phyloP scores from a whole-genome alignment of 2,797 vertebrate genomes.

The Acridotheres tristis region DNA sequence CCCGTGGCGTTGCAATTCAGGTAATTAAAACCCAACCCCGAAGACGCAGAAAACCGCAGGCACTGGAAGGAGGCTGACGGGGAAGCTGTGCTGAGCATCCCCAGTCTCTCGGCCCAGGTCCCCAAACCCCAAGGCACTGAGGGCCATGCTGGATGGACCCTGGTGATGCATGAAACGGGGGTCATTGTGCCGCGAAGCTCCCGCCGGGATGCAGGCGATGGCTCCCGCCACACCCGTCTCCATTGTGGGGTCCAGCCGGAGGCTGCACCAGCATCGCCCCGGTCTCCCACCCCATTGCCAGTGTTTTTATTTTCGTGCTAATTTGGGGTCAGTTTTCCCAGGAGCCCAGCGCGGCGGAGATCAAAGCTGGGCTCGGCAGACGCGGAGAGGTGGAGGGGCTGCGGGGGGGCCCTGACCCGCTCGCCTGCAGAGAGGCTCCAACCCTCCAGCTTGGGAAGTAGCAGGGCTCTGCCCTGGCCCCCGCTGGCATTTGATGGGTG shows the following conservation, averaged over 20 bases:
- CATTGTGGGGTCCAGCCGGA: slow-evolving; percentile 1
- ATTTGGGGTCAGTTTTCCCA: slow-evolving; percentile 16
- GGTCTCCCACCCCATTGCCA: background rate
- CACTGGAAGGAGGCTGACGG: background rate
- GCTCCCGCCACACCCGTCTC: slow-evolving; percentile 57
- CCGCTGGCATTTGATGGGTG: background rate
- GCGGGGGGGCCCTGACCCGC: accelerated
- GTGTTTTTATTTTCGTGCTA: background rate
- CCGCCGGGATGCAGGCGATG: slow-evolving; percentile 14
- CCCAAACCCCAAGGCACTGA: background rate
- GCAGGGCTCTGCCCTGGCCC: background rate
- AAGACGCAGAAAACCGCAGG: slow-evolving; percentile 54
- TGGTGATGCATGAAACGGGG: background rate
- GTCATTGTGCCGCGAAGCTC: background rate
- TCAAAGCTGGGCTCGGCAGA: background rate
- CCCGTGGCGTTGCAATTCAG: slow-evolving; percentile 53
- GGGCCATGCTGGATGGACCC: background rate
- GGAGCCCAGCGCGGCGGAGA: background rate
- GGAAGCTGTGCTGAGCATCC: background rate
- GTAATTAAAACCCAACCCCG: slow-evolving; percentile 68
- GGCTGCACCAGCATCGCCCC: background rate
- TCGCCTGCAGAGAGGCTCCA: background rate
- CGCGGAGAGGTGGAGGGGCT: background rate
- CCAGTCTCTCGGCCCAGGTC: background rate
- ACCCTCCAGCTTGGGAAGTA: background rate